These are phyloP conservation scores for Oplegnathus fasciatus DNA, from an alignment of 2,113 vertebrate genomes.

Conservation along the genomic window DNA sequence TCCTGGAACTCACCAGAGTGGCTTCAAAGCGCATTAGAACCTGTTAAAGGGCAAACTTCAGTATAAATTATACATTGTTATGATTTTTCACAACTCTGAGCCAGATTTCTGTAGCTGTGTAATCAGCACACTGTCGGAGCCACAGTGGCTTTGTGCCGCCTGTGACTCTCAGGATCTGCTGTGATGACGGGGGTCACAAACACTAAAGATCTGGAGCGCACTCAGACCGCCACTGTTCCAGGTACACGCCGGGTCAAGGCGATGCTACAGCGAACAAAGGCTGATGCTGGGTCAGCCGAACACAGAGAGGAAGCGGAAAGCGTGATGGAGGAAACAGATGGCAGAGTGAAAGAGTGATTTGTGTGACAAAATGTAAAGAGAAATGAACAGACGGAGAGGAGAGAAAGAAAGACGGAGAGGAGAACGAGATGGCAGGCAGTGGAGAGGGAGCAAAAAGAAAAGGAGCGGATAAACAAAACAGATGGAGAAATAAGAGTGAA, in stretches of 20 bases:
- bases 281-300: constrained; percentile 16
- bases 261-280: not conserved
- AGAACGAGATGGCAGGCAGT: not conserved
- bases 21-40: constrained; percentile 13
- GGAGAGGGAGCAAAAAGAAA: not conserved
- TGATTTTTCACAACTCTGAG: not conserved
- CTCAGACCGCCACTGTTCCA: not conserved
- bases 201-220: not conserved
- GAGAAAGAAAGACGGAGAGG: constrained; percentile 21
- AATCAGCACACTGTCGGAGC: not conserved
- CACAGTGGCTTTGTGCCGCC: not conserved
- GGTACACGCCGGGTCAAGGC: not conserved
- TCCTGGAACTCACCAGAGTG: not conserved
- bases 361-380: constrained; percentile 61
- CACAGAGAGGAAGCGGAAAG: not conserved
- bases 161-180: not conserved
- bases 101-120: constrained; percentile 5
- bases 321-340: constrained; percentile 59
- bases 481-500: constrained; percentile 46
- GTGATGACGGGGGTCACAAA: not conserved
- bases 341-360: constrained; percentile 29
- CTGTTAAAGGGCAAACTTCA: not conserved
- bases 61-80: constrained; percentile 23
- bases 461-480: constrained; percentile 21
- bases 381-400: constrained; percentile 49